Evolutionary conservation across 2,113 vertebrate species (phyloP), one percentile per base, ranked within the genome.

Genomic region (Piaya cayana): DNA sequence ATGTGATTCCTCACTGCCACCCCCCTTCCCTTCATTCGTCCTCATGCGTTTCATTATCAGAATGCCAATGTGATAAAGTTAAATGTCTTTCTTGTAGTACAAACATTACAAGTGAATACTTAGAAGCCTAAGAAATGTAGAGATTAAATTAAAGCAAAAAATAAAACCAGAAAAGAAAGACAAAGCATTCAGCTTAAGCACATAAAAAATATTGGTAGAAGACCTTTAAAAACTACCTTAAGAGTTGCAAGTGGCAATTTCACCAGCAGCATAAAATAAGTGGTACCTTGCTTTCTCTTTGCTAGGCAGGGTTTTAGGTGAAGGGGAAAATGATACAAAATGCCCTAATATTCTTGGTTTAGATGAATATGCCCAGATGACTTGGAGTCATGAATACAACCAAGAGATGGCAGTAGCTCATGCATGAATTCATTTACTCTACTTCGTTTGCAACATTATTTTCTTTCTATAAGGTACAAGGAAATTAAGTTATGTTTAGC

Each of bases 381-480:
- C 62, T 47, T 82, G 76, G 70, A 75, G 15, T 91, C 67, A 92
- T 77, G 30, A 92, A 88, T 95, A 64, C 45, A 93, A 86, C 93
- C 91, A 86, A 97, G 80, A 97, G 95, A 75, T 96, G 95, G 90
- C 95, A 97, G 88, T 65, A 96, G 91, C 86, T 96, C 86, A 91
- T 71, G 55, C 86, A 52, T 85, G 88, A 39, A 87, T 93, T 88
- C 77, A 64, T 93, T 92, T 78, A 55, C 64, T 87, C 79, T 45
- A 86, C 70, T 58, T 94, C 39, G 32, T 78, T 92, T 83, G 50
- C 47, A 79, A 60, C 29, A 22, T 56, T 23, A 32, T 86, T 94
- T 95, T 70, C 75, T 92, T 88, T 21, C 67, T 80, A 29, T 53
- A 87, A 74, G 12, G 50, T 50, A 42, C 26, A 80, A 82, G 52